Evolutionary conservation across 2,888 invertebrate genomes (phyloP), one percentile per base, ranked within the genome.

Genomic region (Carterocephalus palaemon): DNA sequence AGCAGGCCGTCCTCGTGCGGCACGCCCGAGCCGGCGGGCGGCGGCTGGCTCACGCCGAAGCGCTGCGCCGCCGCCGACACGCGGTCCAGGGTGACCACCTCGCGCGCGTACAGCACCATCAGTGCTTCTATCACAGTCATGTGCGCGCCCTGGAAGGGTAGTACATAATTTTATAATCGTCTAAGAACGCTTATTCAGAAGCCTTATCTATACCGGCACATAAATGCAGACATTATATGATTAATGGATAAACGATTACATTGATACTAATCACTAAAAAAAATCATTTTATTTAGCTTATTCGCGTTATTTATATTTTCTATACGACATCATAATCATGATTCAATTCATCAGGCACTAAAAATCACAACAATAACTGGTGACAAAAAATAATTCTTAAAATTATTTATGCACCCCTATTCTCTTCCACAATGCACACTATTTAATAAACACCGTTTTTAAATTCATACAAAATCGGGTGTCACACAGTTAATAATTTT

Each of bases 51-150:
- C 56, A 67, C 52, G 46, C 90, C 90, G 78, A 94, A 95, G 62
- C 95, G 90, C 77, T 93, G 92, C 57, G 95, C 93, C 56, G 96
- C 95, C 59, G 94, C 93, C 47, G 92, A 89, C 54, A 97, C 93
- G 46, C 95, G 90, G 75, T 97, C 97, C 42, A 93, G 89, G 33
- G 95, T 95, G 56, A 96, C 93, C 64, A 97, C 95, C 84, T 98
- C 97, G 67, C 94, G 93, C 59, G 96, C 94, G 88, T 97, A 97
- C 63, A 98, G 90, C 74, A 91, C 90, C 97, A 98, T 97, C 80
- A 98, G 89, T 61, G 96, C 95, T 88, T 98, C 97, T 83, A 97
- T 95, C 84, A 98, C 95, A 75, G 95, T 92, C 93, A 98, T 93
- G 84, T 98, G 98, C 66, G 96, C 96, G 78, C 92, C 93, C 97